Evolutionary conservation across 2,113 vertebrate genomes (phyloP).

Genomic region (Cervus canadensis): DNA sequence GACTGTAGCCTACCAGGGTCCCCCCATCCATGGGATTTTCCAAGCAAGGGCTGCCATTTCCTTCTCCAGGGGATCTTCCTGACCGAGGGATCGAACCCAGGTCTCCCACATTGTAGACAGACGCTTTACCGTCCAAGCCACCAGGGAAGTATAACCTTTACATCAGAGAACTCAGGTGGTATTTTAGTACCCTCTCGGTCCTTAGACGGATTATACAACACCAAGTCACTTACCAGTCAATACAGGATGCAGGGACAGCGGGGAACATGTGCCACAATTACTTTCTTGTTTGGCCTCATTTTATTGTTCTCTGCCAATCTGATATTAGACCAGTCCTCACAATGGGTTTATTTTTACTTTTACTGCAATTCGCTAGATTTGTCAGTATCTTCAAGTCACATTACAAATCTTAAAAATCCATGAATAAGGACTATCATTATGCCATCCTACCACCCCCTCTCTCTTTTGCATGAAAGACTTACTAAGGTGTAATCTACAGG

Average conservation of each 20-base stretch:
- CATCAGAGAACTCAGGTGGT: background rate
- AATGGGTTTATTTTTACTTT: background rate
- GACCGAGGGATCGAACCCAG: too few species aligned
- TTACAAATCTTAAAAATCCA: background rate
- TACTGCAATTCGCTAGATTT: background rate
- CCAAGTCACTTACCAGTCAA: background rate
- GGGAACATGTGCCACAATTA: background rate
- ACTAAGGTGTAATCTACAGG: background rate
- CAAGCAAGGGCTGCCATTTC: too few species aligned
- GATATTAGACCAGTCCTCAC: background rate
- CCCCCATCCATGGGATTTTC: too few species aligned
- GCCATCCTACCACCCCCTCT: background rate
- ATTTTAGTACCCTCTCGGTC: conserved; percentile 2
- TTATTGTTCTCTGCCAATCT: conserved; percentile 26
- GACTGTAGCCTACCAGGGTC: too few species aligned
- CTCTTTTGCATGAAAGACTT: background rate
- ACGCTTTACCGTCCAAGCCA: too few species aligned
- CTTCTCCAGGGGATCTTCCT: too few species aligned
- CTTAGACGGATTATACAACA: conserved; percentile 32
- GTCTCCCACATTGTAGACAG: too few species aligned
- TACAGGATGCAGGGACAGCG: background rate
- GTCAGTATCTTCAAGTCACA: background rate
- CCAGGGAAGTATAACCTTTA: background rate
- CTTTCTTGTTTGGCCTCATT: conserved; percentile 36
- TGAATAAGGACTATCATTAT: background rate